phyloP scores from a whole-genome alignment of 2,888 invertebrate species.

The Gymnoscelis rufifasciata region DNA sequence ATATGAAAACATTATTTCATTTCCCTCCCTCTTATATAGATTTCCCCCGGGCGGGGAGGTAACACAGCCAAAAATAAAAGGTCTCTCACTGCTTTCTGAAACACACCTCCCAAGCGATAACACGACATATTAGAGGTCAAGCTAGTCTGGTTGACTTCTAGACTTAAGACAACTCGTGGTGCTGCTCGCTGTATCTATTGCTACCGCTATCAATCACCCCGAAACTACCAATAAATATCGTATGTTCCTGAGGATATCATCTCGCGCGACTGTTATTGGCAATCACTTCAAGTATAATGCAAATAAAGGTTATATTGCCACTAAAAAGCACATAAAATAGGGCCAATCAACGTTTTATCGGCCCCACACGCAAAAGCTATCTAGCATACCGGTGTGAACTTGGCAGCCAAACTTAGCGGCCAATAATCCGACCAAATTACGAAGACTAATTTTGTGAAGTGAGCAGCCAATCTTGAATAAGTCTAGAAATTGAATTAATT shows the following conservation, averaged over 20 bases:
- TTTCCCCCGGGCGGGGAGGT: slow-evolving; percentile 39
- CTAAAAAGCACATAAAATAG: slow-evolving; percentile 19
- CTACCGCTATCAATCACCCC: slow-evolving; percentile 26
- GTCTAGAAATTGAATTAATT: too few relatives aligned
- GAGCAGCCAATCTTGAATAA: too few relatives aligned
- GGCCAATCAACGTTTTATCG: slow-evolving; percentile 21
- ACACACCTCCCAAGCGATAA: slow-evolving; percentile 7
- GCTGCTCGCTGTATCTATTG: slow-evolving; percentile 33
- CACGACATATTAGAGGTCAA: slow-evolving; percentile 20
- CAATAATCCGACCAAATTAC: too few relatives aligned
- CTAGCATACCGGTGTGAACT: too few relatives aligned
- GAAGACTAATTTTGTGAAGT: too few relatives aligned
- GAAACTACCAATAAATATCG: slow-evolving; percentile 28
- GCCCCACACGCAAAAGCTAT: slow-evolving; percentile 18
- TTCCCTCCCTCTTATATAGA: slow-evolving; percentile 40
- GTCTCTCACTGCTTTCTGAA: slow-evolving; percentile 16
- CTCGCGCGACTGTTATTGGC: slow-evolving; percentile 14
- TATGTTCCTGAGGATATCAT: slow-evolving; percentile 12
- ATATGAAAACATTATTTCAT: slow-evolving; percentile 41
- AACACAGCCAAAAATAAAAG: slow-evolving; percentile 20
- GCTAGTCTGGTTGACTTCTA: slow-evolving; percentile 21
- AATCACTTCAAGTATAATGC: slow-evolving; percentile 15
- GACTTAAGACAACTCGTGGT: slow-evolving; percentile 26
- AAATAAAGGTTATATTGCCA: slow-evolving; percentile 19
- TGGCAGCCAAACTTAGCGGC: too few relatives aligned